These are phyloP conservation scores for Cyprinella venusta DNA, from an alignment of 2,797 vertebrate species.

Conservation along the genomic window DNA sequence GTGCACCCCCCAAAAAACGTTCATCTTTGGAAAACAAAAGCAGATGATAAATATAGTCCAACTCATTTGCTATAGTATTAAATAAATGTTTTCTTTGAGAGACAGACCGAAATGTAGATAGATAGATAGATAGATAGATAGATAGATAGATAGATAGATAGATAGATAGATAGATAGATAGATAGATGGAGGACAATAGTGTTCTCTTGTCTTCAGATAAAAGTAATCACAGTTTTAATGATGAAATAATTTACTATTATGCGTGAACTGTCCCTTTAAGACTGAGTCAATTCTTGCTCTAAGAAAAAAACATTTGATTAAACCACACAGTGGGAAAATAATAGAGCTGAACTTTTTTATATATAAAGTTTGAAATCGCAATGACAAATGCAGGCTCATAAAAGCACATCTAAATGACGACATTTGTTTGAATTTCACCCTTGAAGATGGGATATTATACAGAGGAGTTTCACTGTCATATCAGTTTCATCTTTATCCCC, in stretches of 20 bases:
- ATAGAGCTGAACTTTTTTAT: background rate
- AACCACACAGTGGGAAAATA: background rate
- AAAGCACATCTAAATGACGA: background rate
- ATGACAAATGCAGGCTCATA: background rate
- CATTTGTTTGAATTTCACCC: background rate
- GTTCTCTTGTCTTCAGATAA: too few species aligned
- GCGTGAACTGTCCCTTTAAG: background rate
- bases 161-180: too few species aligned
- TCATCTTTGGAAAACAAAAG: too few species aligned
- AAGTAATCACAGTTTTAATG: background rate
- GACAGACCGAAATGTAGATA: too few species aligned
- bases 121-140: too few species aligned
- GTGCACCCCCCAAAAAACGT: background rate
- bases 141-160: too few species aligned
- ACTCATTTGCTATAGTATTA: too few species aligned
- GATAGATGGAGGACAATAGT: too few species aligned
- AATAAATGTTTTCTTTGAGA: too few species aligned
- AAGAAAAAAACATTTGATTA: background rate
- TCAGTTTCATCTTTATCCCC: constrained; percentile 5
- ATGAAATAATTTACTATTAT: background rate
- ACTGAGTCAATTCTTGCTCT: background rate
- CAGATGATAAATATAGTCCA: too few species aligned
- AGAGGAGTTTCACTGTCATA: background rate
- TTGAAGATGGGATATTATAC: background rate
- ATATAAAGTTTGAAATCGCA: background rate